These are phyloP conservation scores for Piscicola geometra DNA, from an alignment of 2,888 invertebrate genomes.

Conservation along the genomic window DNA sequence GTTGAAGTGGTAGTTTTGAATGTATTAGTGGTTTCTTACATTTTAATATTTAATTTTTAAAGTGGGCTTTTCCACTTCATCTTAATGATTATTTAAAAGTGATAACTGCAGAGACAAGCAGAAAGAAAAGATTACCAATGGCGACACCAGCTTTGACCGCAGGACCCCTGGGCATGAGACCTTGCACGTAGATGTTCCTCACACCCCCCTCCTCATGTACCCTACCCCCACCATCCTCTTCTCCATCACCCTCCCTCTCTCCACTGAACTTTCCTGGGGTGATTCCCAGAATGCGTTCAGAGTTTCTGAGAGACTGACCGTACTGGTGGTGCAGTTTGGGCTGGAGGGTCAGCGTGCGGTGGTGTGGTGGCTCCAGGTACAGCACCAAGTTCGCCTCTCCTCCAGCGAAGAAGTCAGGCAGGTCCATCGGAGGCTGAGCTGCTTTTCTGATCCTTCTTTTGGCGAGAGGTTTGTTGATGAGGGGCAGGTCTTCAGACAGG, in stretches of 20 bases:
- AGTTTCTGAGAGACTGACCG: constrained; percentile 9
- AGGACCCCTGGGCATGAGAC: constrained; percentile 67
- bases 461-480: background rate
- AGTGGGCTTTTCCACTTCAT: too few relatives aligned
- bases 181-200: constrained; percentile 60
- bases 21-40: too few relatives aligned
- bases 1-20: too few relatives aligned
- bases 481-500: background rate
- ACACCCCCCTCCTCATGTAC: background rate
- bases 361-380: background rate
- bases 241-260: background rate
- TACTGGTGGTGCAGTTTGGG: constrained; percentile 4
- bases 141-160: constrained; percentile 67
- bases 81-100: too few relatives aligned
- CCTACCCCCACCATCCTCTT: background rate
- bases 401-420: constrained; percentile 11
- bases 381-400: constrained; percentile 15
- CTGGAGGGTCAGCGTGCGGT: background rate
- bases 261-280: constrained; percentile 19
- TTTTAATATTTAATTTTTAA: too few relatives aligned
- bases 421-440: background rate
- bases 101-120: too few relatives aligned
- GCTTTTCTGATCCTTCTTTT: background rate
- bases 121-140: constrained; percentile 59
- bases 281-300: constrained; percentile 14